These are phyloP conservation scores for Leptinotarsa rubiginosa DNA, from an alignment of 2,888 invertebrate species.

Conservation along the genomic window DNA sequence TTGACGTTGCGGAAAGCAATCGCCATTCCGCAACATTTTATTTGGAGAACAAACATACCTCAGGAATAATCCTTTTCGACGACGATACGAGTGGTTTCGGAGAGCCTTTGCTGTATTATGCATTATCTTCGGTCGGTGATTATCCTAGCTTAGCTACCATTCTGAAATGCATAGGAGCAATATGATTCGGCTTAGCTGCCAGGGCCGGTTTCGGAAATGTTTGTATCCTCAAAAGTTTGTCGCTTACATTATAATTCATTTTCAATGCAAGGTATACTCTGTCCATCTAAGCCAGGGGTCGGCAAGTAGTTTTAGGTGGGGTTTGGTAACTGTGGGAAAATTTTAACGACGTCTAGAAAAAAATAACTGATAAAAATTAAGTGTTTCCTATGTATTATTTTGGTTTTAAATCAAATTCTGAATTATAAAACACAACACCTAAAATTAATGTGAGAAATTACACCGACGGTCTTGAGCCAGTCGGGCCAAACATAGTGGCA, in stretches of 20 bases:
- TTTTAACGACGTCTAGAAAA: too few relatives aligned
- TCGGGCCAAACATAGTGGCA: too few relatives aligned
- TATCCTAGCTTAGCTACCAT: conserved; percentile 13
- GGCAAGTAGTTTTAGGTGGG: too few relatives aligned
- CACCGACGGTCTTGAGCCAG: too few relatives aligned
- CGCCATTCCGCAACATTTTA: conserved; percentile 36
- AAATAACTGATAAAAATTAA: too few relatives aligned
- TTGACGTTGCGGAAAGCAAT: conserved; percentile 46
- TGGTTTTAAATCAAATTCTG: too few relatives aligned
- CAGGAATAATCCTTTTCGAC: conserved; percentile 35
- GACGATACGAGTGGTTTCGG: conserved; percentile 1
- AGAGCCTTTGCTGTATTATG: conserved; percentile 12
- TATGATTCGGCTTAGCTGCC: conserved; percentile 6
- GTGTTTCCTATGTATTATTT: too few relatives aligned
- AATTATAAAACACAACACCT: too few relatives aligned
- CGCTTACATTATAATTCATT: neutral
- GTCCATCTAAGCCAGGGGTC: too few relatives aligned
- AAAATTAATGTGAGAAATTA: too few relatives aligned
- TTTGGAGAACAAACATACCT: conserved; percentile 45
- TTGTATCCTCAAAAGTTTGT: neutral
- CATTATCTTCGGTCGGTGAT: conserved; percentile 10
- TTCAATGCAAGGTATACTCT: too few relatives aligned
- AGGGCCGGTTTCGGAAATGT: neutral
- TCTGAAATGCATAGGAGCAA: conserved; percentile 4
- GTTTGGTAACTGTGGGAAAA: too few relatives aligned